These are phyloP conservation scores for Osmerus eperlanus DNA, from an alignment of 2,113 vertebrate genomes.

Conservation along the genomic window DNA sequence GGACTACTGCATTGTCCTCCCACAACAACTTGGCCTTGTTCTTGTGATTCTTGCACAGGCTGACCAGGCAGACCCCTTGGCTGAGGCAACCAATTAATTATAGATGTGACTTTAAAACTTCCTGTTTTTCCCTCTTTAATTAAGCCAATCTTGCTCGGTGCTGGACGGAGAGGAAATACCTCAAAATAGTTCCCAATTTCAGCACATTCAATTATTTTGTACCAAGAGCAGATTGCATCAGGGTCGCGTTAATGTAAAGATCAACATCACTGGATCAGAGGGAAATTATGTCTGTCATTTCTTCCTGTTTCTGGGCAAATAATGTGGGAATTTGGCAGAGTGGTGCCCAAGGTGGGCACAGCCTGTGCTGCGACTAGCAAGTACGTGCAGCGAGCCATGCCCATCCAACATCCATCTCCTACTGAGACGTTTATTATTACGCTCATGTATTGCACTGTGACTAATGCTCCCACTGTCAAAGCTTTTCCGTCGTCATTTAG, in stretches of 20 bases:
- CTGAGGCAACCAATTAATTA: constrained; percentile 77
- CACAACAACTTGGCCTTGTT: constrained; percentile 48
- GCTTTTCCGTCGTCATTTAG: constrained; percentile 62
- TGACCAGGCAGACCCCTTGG: constrained; percentile 69
- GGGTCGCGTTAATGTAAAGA: constrained; percentile 62
- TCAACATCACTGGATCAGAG: constrained; percentile 72
- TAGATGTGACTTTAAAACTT: constrained; percentile 76
- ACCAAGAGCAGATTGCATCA: constrained; percentile 70
- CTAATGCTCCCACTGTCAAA: constrained; percentile 62
- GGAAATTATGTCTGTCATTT: constrained; percentile 78
- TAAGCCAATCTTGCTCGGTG: constrained; percentile 68
- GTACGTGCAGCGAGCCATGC: constrained; percentile 76
- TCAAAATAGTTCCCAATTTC: constrained; percentile 74
- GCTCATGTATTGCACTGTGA: constrained; percentile 53
- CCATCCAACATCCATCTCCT: constrained; percentile 61
- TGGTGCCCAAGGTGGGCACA: constrained; percentile 45
- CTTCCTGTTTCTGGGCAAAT: constrained; percentile 70
- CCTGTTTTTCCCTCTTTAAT: constrained; percentile 80
- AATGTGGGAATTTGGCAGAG: constrained; percentile 75
- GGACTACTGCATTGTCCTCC: background rate
- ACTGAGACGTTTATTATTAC: constrained; percentile 68
- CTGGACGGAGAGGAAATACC: constrained; percentile 74
- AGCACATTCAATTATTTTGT: constrained; percentile 72
- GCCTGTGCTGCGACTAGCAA: constrained; percentile 33
- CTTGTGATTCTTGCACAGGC: constrained; percentile 47